A percentile compares a stretch with the other conserved stretches of the same genome.
phyloP scores from a whole-genome alignment of 2,888 invertebrate genomes.

The Yponomeuta sedellus region DNA sequence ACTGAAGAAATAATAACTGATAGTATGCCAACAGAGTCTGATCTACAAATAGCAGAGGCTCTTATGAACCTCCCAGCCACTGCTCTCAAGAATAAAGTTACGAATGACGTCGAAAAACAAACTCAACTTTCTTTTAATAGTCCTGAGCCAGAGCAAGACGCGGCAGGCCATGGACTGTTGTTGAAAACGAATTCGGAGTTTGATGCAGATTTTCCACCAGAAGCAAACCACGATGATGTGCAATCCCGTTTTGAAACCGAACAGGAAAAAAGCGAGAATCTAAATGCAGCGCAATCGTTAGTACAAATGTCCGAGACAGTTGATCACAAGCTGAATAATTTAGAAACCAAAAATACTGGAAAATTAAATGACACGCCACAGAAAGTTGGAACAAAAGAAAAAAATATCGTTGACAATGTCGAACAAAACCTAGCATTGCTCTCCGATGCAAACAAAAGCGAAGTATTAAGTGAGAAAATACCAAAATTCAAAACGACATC shows the following conservation, averaged over 20 bases:
- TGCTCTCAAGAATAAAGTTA: slow-evolving; percentile 47
- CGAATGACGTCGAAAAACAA: slow-evolving; percentile 27
- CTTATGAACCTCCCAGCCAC: slow-evolving; percentile 65
- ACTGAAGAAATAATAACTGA: slow-evolving; percentile 22
- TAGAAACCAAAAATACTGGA: slow-evolving; percentile 26
- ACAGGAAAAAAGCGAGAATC: slow-evolving; percentile 65
- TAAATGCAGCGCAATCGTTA: slow-evolving; percentile 68
- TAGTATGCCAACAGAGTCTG: slow-evolving; percentile 60
- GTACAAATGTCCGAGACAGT: slow-evolving; percentile 70
- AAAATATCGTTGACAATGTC: slow-evolving; percentile 19
- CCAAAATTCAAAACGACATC: slow-evolving; percentile 57
- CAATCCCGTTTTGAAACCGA: slow-evolving; percentile 59
- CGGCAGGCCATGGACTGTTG: slow-evolving; percentile 23
- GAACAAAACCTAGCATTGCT: slow-evolving; percentile 44
- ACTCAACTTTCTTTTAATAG: slow-evolving; percentile 11
- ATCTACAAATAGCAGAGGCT: slow-evolving; percentile 68
- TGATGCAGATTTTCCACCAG: slow-evolving; percentile 14
- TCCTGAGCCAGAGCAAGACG: slow-evolving; percentile 24
- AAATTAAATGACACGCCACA: background rate
- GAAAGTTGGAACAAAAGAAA: background rate
- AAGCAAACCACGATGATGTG: slow-evolving; percentile 32
- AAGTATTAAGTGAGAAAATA: slow-evolving; percentile 35
- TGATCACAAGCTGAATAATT: slow-evolving; percentile 53
- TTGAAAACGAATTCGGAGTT: slow-evolving; percentile 19
- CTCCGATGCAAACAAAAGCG: slow-evolving; percentile 33